Percentiles rank a stretch among this genome's conserved stretches.
These are phyloP conservation scores for Corythaeola cristata DNA, from an alignment of 2,113 vertebrate species.

Conservation along the genomic window DNA sequence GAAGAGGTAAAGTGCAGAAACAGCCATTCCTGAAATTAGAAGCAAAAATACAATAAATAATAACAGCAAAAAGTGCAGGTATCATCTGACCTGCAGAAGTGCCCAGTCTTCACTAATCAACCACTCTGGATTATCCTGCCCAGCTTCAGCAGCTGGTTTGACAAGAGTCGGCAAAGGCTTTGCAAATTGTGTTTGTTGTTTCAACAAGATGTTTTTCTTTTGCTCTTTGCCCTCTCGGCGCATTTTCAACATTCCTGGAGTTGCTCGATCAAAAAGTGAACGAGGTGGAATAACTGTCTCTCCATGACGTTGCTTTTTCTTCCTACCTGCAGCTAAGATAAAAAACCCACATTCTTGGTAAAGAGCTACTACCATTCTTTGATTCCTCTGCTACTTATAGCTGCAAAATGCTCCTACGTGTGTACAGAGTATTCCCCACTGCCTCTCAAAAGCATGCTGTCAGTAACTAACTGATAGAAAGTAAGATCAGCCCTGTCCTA, in stretches of 20 bases:
- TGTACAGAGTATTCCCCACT: neutral
- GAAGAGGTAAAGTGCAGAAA: neutral
- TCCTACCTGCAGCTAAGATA: slow-evolving; percentile 81
- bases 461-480: neutral
- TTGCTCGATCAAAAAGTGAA: slow-evolving; percentile 89
- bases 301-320: slow-evolving; percentile 91
- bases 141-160: slow-evolving; percentile 86
- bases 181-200: slow-evolving; percentile 90
- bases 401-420: neutral
- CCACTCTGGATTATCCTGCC: slow-evolving; percentile 93
- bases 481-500: neutral
- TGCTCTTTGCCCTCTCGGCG: slow-evolving; percentile 90
- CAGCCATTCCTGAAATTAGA: neutral
- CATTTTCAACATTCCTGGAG: slow-evolving; percentile 86
- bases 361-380: neutral
- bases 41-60: neutral
- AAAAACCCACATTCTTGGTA: neutral
- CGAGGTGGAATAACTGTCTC: slow-evolving; percentile 90
- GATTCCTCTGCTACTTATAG: neutral
- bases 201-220: slow-evolving; percentile 91
- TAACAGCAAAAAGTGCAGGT: neutral
- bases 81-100: slow-evolving; percentile 84
- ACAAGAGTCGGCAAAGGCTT: slow-evolving; percentile 88
- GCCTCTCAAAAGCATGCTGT: neutral
- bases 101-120: slow-evolving; percentile 95